Evolutionary conservation across 2,113 vertebrate species (phyloP), one percentile per base, ranked within the genome.

Genomic region (Candoia aspera): DNA sequence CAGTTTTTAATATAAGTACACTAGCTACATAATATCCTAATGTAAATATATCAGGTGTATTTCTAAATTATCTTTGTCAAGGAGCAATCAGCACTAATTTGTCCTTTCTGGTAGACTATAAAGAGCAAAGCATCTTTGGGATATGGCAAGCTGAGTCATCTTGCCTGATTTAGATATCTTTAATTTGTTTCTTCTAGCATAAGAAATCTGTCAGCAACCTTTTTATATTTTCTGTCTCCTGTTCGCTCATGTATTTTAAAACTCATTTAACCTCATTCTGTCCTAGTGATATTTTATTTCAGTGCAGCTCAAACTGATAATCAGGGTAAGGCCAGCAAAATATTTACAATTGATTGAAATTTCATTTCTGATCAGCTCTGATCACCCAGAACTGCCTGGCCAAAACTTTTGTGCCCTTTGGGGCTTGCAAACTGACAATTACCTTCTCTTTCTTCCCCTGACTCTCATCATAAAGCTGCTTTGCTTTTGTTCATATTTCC

Each of bases 41-140:
- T 83, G n/a, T 86, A 94, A 96, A 93, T 94, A 90, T 95, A 94
- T 94, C 68, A 94, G 92, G 92, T 8, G 1, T 5, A 93, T 1
- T 91, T 62, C 13, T 90, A 33, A 54, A 87, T 91, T 93, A 85
- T 57, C 57, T 85, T 92, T 92, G 33, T 46, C 17, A 90, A 55
- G 21, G 73, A 96, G 92, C 94, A 95, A 94, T 8, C 24, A 90
- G 42, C 73, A 54, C 55, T 93, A 94, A 95, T 59, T 8, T 10
- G 68, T 24, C 46, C 79, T 96, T 94, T 94, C 91, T 90, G 92
- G 91, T 21, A 55, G 59, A 89, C 4, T 33, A 0, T 33, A 84
- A 92, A 94, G 92, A 13, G 1, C 62, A 94, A 92, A 24, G 49
- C 86, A 89, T 55, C 12, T 90, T 60, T 85, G 42, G 29, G 57